Conservation (phyloP, 2,113 vertebrate species). For the Chionis minor region DNA sequence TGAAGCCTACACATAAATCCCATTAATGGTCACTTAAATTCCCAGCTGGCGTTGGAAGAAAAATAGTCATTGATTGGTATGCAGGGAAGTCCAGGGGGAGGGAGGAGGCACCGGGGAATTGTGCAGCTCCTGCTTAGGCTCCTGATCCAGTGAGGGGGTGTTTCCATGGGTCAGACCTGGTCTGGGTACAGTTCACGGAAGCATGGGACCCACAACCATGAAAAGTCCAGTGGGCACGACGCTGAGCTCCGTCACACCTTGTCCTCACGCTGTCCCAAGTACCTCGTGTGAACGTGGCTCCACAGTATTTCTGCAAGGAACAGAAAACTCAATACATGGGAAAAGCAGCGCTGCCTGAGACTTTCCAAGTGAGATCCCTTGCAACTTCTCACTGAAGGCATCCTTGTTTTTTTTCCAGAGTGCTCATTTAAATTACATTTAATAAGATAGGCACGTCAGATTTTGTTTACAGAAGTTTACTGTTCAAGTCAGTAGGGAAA, state of each 20-base stretch:
- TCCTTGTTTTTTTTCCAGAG: background rate
- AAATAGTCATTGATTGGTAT: background rate
- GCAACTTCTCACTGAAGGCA: background rate
- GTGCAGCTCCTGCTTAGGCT: background rate
- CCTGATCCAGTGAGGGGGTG: fast-evolving
- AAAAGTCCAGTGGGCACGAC: fast-evolving
- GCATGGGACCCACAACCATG: fast-evolving
- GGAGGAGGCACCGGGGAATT: background rate
- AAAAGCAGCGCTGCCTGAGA: background rate
- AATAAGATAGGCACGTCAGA: constrained; percentile 53
- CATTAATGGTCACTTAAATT: background rate
- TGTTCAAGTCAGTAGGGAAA: constrained; percentile 63
- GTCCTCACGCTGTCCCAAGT: background rate
- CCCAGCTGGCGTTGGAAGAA: background rate
- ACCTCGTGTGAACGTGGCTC: fast-evolving
- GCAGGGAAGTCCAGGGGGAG: background rate
- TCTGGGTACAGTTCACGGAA: background rate
- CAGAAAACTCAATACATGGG: background rate
- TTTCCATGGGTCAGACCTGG: background rate
- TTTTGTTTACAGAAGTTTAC: constrained; percentile 72
- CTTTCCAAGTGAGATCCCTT: background rate
- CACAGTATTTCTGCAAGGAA: background rate
- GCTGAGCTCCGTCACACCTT: fast-evolving
- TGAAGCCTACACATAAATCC: background rate
- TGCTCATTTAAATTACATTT: constrained; percentile 35